These are phyloP conservation scores for Icerya purchasi DNA, from an alignment of 2,888 invertebrate genomes.

Conservation along the genomic window DNA sequence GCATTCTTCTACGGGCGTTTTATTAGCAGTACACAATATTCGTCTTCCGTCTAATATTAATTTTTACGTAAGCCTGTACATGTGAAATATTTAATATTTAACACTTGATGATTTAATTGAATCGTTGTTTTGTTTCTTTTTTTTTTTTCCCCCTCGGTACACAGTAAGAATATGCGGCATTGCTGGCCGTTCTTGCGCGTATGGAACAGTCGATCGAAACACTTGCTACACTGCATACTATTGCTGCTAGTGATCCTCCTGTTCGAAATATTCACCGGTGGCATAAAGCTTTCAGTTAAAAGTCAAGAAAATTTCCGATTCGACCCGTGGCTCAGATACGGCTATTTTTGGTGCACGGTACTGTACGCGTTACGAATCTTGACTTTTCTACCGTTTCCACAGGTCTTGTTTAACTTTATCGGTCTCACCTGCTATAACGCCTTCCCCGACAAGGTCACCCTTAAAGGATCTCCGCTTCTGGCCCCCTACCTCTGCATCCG, in stretches of 20 bases:
- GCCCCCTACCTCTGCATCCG: constrained; percentile 88
- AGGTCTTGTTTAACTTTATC: constrained; percentile 68
- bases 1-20: too few species aligned
- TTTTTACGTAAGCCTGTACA: too few species aligned
- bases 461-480: constrained; percentile 72
- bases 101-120: too few species aligned
- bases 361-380: constrained; percentile 58
- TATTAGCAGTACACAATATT: too few species aligned
- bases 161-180: background rate
- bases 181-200: background rate
- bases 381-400: constrained; percentile 68
- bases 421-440: constrained; percentile 79
- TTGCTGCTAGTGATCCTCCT: constrained; percentile 48
- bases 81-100: too few species aligned
- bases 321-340: constrained; percentile 67
- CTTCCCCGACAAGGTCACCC: constrained; percentile 72
- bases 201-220: constrained; percentile 47
- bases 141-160: too few species aligned
- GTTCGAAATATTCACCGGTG: constrained; percentile 38
- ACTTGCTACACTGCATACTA: constrained; percentile 55
- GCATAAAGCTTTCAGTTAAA: constrained; percentile 29
- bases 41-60: too few species aligned
- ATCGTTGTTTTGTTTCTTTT: too few species aligned
- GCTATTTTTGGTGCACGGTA: constrained; percentile 45
- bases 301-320: constrained; percentile 31